Percentiles rank a stretch among this genome's conserved stretches.
Evolutionary conservation across 1,140 invertebrate species (phyloP).

Genomic region (Neuroterus valhalla): DNA sequence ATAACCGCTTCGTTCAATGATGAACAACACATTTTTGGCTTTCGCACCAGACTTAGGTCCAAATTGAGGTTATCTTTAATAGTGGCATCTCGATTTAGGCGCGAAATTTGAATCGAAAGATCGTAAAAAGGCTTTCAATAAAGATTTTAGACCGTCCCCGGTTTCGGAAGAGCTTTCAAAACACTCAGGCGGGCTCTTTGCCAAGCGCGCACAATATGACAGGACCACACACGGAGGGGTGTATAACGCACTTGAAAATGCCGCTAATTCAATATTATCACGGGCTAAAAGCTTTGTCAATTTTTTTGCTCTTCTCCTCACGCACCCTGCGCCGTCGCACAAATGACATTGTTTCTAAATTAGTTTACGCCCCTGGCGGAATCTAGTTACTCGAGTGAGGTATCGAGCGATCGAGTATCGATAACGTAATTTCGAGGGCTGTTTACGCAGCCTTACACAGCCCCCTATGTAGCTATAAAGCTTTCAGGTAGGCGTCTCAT

Average conservation of each 20-base stretch:
- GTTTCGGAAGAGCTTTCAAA: not conserved
- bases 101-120: not conserved
- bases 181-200: not conserved
- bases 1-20: too few species aligned
- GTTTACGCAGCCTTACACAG: conserved; percentile 7
- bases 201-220: conserved; percentile 49
- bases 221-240: conserved; percentile 60
- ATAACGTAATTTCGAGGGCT: conserved; percentile 40
- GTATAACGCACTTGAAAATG: conserved; percentile 65
- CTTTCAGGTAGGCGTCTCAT: not conserved
- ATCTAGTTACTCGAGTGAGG: conserved; percentile 54
- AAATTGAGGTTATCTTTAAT: too few species aligned
- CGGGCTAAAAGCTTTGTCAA: conserved; percentile 67
- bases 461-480: not conserved
- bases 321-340: not conserved
- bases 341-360: conserved; percentile 67
- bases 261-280: conserved; percentile 62
- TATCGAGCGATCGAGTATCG: conserved; percentile 49
- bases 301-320: conserved; percentile 52
- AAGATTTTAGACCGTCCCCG: not conserved
- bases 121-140: not conserved
- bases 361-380: conserved; percentile 55
- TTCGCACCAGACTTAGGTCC: too few species aligned
- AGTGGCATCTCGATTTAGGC: too few species aligned
- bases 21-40: too few species aligned